Evolutionary conservation across 1,140 invertebrate species (phyloP).

Genomic region (Brachionus asplanchnoidis): DNA sequence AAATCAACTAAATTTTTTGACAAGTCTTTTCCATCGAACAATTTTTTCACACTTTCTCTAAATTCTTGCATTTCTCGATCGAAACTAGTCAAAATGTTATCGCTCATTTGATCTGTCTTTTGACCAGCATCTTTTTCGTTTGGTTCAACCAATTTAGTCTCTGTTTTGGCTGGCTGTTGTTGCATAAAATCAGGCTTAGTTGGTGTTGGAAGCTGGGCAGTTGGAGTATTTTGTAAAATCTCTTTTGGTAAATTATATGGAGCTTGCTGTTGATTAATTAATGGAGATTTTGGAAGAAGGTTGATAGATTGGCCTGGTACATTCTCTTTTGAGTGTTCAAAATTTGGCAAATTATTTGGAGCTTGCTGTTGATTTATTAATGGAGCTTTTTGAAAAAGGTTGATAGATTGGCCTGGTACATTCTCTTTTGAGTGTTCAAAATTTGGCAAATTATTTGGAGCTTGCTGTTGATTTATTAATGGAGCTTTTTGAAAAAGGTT

Average conservation of each 20-base stretch:
- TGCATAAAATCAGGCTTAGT: not conserved
- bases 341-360: not conserved
- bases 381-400: not conserved
- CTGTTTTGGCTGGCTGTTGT: not conserved
- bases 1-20: not conserved
- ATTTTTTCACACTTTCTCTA: slow-evolving; percentile 1
- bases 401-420: not conserved
- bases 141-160: not conserved
- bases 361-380: not conserved
- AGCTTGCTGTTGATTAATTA: not conserved
- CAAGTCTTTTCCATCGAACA: not conserved
- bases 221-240: not conserved
- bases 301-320: not conserved
- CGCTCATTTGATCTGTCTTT: not conserved
- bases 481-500: not conserved
- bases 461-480: not conserved
- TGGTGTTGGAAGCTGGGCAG: not conserved
- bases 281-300: not conserved
- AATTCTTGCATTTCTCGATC: slow-evolving; percentile 6
- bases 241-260: not conserved
- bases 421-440: not conserved
- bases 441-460: not conserved
- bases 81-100: not conserved
- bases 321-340: not conserved
- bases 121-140: not conserved